Conservation (phyloP, 2,888 invertebrate genomes). For the Mimas tiliae region DNA sequence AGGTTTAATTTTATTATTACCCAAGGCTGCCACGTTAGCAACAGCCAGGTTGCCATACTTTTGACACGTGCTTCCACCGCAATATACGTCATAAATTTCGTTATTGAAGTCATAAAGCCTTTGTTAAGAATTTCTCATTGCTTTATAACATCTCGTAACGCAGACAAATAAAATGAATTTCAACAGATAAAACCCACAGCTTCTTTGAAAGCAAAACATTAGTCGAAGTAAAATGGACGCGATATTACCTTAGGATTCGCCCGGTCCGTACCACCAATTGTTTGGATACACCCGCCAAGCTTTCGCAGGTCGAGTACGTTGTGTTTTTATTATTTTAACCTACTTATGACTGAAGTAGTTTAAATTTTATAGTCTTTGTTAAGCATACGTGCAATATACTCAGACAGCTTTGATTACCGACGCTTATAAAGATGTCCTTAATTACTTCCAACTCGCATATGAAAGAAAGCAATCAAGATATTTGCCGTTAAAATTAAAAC, state of each 20-base stretch:
- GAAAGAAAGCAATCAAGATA: conserved; percentile 10
- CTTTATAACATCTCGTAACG: conserved; percentile 60
- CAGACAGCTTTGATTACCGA: conserved; percentile 23
- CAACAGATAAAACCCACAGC: conserved; percentile 44
- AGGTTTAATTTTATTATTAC: conserved; percentile 29
- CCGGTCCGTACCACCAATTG: conserved; percentile 37
- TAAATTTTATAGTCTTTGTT: conserved; percentile 10
- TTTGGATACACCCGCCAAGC: conserved; percentile 40
- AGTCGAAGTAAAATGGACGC: conserved; percentile 51
- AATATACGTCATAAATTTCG: conserved; percentile 69
- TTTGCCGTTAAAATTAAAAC: conserved; percentile 8
- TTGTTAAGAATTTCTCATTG: conserved; percentile 74
- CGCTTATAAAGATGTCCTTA: conserved; percentile 19
- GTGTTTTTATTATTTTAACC: conserved; percentile 33
- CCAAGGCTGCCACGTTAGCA: conserved; percentile 20
- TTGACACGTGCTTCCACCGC: conserved; percentile 68
- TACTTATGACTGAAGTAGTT: conserved; percentile 31
- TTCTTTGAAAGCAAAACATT: conserved; percentile 54
- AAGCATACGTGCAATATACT: conserved; percentile 12
- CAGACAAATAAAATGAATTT: conserved; percentile 58
- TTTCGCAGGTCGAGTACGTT: conserved; percentile 26
- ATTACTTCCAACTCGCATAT: conserved; percentile 17
- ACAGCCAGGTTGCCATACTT: conserved; percentile 50
- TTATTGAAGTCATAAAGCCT: conserved; percentile 75
- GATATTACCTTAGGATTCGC: conserved; percentile 46